A percentile compares a stretch with the other conserved stretches of the same genome.
Conservation (phyloP, 2,797 vertebrate species). For the Gouania willdenowi region DNA sequence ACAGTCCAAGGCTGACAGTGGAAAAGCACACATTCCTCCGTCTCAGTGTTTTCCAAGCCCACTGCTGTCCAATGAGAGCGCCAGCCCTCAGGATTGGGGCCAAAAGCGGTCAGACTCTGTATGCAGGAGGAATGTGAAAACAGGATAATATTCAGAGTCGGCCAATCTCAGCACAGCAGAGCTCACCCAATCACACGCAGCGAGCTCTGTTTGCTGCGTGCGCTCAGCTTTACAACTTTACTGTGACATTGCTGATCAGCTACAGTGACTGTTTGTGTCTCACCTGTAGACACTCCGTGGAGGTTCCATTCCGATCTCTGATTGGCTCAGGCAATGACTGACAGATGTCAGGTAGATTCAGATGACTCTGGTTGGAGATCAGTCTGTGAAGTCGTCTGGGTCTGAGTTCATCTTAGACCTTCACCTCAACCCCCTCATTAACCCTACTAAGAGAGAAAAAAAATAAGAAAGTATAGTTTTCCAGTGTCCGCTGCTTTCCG, state of each 20-base stretch:
- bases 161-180: not conserved
- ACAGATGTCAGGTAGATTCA: not conserved
- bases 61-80: constrained; percentile 12
- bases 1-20: too few species aligned
- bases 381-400: too few species aligned
- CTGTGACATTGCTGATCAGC: not conserved
- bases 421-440: too few species aligned
- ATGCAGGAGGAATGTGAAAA: constrained; percentile 31
- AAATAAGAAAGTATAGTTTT: too few species aligned
- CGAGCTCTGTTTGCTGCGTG: not conserved
- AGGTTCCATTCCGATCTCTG: not conserved
- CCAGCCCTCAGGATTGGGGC: not conserved
- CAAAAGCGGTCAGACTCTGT: constrained; percentile 14
- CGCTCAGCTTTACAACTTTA: too few species aligned
- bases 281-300: constrained; percentile 3
- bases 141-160: constrained; percentile 31
- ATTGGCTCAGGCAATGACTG: not conserved
- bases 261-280: not conserved
- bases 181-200: constrained; percentile 13
- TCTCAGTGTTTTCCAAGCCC: constrained; percentile 1
- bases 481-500: too few species aligned
- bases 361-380: too few species aligned
- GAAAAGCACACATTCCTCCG: constrained; percentile 9
- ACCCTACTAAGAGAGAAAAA: too few species aligned
- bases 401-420: too few species aligned